Conservation (phyloP, 1,140 invertebrate genomes). For the Drosophila eugracilis region DNA sequence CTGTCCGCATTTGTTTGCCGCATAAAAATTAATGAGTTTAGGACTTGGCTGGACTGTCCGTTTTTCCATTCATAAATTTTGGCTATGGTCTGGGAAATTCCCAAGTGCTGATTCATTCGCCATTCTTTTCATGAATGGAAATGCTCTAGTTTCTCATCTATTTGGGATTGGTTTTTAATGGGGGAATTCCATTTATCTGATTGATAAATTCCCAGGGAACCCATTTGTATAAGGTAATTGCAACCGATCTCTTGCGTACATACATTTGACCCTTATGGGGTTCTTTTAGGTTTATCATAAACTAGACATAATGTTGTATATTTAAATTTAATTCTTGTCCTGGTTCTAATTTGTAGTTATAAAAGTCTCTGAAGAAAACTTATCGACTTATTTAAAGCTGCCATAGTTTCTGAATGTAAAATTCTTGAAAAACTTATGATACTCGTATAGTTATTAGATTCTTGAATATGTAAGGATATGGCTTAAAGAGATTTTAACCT, state of each 20-base stretch:
- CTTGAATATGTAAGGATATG: too few relatives aligned
- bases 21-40: constrained; percentile 75
- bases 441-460: too few relatives aligned
- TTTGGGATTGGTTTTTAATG: constrained; percentile 66
- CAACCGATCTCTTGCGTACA: not conserved
- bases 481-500: too few relatives aligned
- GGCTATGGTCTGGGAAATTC: constrained; percentile 43
- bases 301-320: too few relatives aligned
- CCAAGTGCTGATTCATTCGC: constrained; percentile 39
- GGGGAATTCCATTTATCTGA: constrained; percentile 50
- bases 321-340: too few relatives aligned
- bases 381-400: too few relatives aligned
- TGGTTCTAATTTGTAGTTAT: too few relatives aligned
- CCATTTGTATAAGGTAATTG: not conserved
- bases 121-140: constrained; percentile 60
- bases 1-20: constrained; percentile 55
- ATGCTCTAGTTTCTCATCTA: constrained; percentile 21
- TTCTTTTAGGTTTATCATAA: constrained; percentile 1
- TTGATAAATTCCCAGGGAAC: constrained; percentile 11
- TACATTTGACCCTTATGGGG: not conserved
- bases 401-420: too few relatives aligned
- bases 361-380: too few relatives aligned
- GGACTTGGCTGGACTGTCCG: constrained; percentile 6
- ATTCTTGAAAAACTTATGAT: too few relatives aligned
- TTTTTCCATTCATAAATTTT: constrained; percentile 67